Evolutionary conservation across 2,797 vertebrate species (phyloP).

Genomic region (Thaleichthys pacificus): DNA sequence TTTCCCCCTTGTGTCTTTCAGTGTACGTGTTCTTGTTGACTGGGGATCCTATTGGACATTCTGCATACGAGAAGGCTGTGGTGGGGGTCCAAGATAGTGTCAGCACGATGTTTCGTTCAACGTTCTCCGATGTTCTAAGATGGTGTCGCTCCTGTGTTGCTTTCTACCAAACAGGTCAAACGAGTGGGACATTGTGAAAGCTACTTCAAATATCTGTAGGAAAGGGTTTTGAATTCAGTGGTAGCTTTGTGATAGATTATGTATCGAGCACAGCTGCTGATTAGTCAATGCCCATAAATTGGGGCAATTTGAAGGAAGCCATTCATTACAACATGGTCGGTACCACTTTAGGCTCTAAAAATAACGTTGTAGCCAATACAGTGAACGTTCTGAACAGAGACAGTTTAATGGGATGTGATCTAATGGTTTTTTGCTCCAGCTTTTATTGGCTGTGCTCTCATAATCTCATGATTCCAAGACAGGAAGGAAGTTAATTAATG

Average conservation of each 20-base stretch:
- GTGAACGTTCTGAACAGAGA: background rate
- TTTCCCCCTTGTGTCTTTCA: background rate
- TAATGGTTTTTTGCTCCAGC: background rate
- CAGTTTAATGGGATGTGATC: background rate
- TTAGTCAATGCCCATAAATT: background rate
- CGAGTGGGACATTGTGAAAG: background rate
- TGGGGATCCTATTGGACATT: no score
- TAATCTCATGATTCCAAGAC: slow-evolving; percentile 47
- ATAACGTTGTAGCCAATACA: slow-evolving; percentile 7
- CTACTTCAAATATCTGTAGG: background rate
- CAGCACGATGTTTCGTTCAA: no score
- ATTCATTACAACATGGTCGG: background rate
- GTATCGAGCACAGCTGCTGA: background rate
- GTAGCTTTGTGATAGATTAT: background rate
- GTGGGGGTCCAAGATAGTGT: no score
- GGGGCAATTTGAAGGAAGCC: background rate
- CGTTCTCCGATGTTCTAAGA: no score
- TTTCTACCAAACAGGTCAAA: background rate
- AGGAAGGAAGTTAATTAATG: slow-evolving; percentile 72
- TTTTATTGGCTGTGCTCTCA: slow-evolving; percentile 50
- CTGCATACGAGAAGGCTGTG: no score
- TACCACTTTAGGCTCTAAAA: background rate
- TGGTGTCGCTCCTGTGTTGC: background rate
- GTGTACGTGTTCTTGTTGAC: no score
- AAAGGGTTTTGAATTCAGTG: background rate